Evolutionary conservation across 2,888 invertebrate genomes (phyloP), one percentile per base, ranked within the genome.

Genomic region (Mechanitis mazaeus): DNA sequence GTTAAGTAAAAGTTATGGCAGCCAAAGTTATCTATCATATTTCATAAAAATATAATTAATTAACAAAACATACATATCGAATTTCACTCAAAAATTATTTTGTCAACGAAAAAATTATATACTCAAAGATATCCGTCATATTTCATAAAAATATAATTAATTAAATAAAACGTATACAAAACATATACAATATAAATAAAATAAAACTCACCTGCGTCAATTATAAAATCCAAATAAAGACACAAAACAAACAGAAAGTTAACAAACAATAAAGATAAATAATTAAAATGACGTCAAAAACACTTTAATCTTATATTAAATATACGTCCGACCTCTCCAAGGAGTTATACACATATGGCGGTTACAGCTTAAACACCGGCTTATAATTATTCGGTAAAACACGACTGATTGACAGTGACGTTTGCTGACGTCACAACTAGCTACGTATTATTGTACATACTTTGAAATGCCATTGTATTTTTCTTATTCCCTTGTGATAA

Each of bases 341-440:
- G 71, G 75, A 61, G 70, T 73, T 66, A 64, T 68, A 69, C 78
- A 83, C 84, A 80, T 84, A 71, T 86, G 84, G 75, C 70, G 73
- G 75, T 68, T 71, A 70, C 71, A 69, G 66, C 66, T 65, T 58
- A 56, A 63, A 67, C 71, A 70, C 65, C 70, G 70, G 75, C 74
- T 76, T 77, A 77, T 75, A 68, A 70, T 70, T 69, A 70, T 75
- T 71, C 62, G 66, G 63, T 71, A 72, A 76, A 70, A 71, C 64
- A 66, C 68, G 61, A 69, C 61, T 66, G 64, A 63, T 56, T 63
- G 47, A 20, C 47, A 31, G 68, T 65, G 67, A 71, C 69, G 68
- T 66, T 55, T 58, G 38, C 38, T 11, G 60, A 46, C 54, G 55
- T 59, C 59, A 66, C 60, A 56, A 28, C n/a, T 28, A 47, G 20